A percentile compares a stretch with the other conserved stretches of the same genome.
phyloP scores from a whole-genome alignment of 2,113 vertebrate genomes.

The cattle (Bos taurus) region DNA sequence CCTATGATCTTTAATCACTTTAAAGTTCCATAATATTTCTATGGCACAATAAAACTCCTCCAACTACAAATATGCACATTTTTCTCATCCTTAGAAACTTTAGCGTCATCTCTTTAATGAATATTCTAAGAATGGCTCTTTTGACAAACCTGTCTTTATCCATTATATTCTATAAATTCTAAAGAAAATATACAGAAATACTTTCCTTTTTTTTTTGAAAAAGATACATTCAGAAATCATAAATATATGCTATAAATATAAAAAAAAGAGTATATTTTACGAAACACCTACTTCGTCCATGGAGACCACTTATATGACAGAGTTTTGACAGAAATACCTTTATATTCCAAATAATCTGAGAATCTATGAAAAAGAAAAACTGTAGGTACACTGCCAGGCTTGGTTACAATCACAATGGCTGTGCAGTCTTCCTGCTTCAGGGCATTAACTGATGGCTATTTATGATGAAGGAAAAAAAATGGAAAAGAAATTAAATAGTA shows the following conservation, averaged over 20 bases:
- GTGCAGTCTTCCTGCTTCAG: constrained; percentile 6
- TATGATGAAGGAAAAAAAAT: constrained; percentile 30
- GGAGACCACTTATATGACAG: background rate
- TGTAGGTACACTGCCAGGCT: background rate
- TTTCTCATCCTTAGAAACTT: background rate
- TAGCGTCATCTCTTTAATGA: background rate
- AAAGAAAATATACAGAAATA: background rate
- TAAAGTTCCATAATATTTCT: background rate
- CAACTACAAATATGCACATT: background rate
- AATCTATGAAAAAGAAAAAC: constrained; percentile 11
- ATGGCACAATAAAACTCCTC: background rate
- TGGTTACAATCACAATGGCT: background rate
- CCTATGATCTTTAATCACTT: background rate
- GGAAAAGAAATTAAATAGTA: constrained; percentile 29
- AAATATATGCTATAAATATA: background rate
- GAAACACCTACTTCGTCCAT: constrained; percentile 13
- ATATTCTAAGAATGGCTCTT: background rate
- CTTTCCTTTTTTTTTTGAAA: background rate
- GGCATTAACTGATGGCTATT: constrained; percentile 1
- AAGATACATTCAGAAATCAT: background rate
- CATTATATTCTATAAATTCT: background rate
- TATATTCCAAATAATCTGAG: constrained; percentile 25
- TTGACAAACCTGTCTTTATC: background rate
- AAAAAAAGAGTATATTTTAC: constrained; percentile 17
- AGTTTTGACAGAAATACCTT: background rate